Conservation (phyloP, 2,888 invertebrate genomes). For the Zaprionus lineosus region DNA sequence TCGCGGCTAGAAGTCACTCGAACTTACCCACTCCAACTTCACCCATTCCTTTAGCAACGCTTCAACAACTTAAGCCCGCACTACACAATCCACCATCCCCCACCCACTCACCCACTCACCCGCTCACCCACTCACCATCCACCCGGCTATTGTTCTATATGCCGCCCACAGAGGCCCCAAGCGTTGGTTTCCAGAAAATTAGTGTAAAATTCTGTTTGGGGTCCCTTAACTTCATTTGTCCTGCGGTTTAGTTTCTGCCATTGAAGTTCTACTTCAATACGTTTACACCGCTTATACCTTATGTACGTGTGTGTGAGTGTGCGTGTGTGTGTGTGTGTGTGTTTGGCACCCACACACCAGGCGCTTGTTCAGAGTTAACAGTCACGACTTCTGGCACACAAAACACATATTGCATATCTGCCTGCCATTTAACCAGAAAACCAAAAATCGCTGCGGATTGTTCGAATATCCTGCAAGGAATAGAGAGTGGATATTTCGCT, state of each 20-base stretch:
- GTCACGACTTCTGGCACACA: too few relatives aligned
- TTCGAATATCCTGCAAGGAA: too few relatives aligned
- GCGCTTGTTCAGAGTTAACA: too few relatives aligned
- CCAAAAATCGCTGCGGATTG: too few relatives aligned
- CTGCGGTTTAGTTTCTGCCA: conserved; percentile 44
- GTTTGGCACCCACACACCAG: too few relatives aligned
- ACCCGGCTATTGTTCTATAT: conserved; percentile 46
- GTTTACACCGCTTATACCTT: background rate
- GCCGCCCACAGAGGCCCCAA: conserved; percentile 37
- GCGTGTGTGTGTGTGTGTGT: too few relatives aligned
- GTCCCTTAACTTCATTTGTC: conserved; percentile 51
- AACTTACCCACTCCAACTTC: conserved; percentile 38
- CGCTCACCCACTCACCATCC: conserved; percentile 18
- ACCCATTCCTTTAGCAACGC: conserved; percentile 32
- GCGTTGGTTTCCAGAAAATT: conserved; percentile 40
- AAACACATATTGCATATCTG: too few relatives aligned
- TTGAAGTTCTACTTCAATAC: conserved; percentile 32
- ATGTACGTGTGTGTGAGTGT: too few relatives aligned
- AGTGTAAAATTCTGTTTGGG: conserved; percentile 45
- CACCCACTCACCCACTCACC: background rate
- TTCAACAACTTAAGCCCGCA: conserved; percentile 38
- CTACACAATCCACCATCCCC: background rate
- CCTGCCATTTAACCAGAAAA: too few relatives aligned
- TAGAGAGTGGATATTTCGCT: too few relatives aligned
- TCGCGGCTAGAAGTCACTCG: conserved; percentile 73